These are phyloP conservation scores for Emys orbicularis DNA, from an alignment of 2,797 vertebrate species.

Conservation along the genomic window DNA sequence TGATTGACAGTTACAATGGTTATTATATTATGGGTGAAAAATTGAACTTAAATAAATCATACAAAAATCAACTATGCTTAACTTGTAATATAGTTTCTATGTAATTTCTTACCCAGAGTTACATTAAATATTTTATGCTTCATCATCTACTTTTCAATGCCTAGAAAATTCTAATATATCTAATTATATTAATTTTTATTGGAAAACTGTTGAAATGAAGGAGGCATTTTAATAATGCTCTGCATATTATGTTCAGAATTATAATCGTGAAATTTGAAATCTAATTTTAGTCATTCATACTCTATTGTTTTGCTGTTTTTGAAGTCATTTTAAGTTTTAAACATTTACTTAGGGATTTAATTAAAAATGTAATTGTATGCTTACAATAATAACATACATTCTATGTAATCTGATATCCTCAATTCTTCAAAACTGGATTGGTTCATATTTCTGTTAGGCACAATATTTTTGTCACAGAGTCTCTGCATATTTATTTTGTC, in stretches of 20 bases:
- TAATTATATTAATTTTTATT: slow-evolving; percentile 66
- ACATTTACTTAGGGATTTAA: slow-evolving; percentile 41
- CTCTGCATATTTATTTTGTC: not conserved
- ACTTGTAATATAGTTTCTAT: slow-evolving; percentile 34
- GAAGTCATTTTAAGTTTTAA: slow-evolving; percentile 27
- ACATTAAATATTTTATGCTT: slow-evolving; percentile 54
- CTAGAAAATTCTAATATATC: slow-evolving; percentile 42
- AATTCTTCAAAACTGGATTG: not conserved
- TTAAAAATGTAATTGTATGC: slow-evolving; percentile 12
- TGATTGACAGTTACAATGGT: not conserved
- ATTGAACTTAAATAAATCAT: slow-evolving; percentile 41
- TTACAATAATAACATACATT: not conserved
- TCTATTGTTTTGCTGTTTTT: slow-evolving; percentile 39
- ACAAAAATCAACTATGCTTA: slow-evolving; percentile 37
- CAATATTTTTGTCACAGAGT: not conserved
- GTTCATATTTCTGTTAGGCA: not conserved
- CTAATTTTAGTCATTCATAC: slow-evolving; percentile 27
- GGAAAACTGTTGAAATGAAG: slow-evolving; percentile 49
- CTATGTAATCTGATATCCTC: not conserved
- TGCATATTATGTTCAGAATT: slow-evolving; percentile 37
- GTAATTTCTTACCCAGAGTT: slow-evolving; percentile 46
- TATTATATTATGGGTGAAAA: slow-evolving; percentile 44
- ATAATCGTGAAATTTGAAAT: slow-evolving; percentile 44
- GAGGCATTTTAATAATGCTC: slow-evolving; percentile 37
- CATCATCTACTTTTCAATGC: slow-evolving; percentile 47